Percentiles rank a stretch among this genome's conserved stretches.
These are phyloP conservation scores for Clupea harengus DNA, from an alignment of 2,113 vertebrate species.

Conservation along the genomic window DNA sequence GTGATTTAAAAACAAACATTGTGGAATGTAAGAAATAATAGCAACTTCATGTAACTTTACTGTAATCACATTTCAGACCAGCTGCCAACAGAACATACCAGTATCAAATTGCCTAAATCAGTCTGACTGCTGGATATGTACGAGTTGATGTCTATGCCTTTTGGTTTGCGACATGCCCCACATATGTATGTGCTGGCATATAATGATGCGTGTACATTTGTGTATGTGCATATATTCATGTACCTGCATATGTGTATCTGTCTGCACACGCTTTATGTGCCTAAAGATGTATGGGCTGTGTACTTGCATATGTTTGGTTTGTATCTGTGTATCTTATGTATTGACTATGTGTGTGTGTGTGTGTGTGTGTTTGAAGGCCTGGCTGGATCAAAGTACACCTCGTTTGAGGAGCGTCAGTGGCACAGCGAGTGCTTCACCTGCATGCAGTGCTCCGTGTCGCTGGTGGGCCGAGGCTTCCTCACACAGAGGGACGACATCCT, in stretches of 20 bases:
- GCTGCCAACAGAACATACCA: no score
- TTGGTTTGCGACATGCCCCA: no score
- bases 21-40: no score
- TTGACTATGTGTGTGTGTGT: slow-evolving; percentile 45
- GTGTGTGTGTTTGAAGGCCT: slow-evolving; percentile 73
- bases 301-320: not conserved
- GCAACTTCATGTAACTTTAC: no score
- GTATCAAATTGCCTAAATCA: no score
- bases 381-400: slow-evolving; percentile 94
- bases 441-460: slow-evolving; percentile 86
- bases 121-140: no score
- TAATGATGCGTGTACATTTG: not conserved
- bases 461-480: slow-evolving; percentile 93
- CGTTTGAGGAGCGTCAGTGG: slow-evolving; percentile 97
- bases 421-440: slow-evolving; percentile 96
- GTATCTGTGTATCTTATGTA: not conserved
- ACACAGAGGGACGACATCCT: slow-evolving; percentile 78
- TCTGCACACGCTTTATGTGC: no score
- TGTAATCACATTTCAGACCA: no score
- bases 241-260: not conserved
- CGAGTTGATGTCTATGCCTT: no score
- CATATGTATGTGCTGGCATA: no score
- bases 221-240: not conserved
- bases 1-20: no score
- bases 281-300: no score